Evolutionary conservation across 2,888 invertebrate species (phyloP), one percentile per base, ranked within the genome.

Genomic region (Nephrotoma appendiculata): DNA sequence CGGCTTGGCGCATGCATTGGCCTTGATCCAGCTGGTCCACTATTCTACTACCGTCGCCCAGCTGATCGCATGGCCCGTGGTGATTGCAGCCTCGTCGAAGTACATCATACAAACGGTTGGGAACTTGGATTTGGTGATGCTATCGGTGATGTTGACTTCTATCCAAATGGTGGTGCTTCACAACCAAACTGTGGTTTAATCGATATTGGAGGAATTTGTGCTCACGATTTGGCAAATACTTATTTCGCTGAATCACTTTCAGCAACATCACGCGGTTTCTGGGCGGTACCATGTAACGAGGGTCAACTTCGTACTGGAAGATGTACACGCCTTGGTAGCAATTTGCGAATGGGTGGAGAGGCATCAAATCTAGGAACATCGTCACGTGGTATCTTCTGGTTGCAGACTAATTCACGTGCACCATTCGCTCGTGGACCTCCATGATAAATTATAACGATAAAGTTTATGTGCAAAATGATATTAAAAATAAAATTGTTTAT

Each of bases 121-220:
- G 88, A 88, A 0, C 88, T 91, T 41, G 92, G 92, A 0, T 89
- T 91, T 48, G 86, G 88, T 0, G 87, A 88, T 0, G 89, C 91
- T 0, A 89, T 92, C 0, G 92, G 92, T 12, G 89, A 89, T 41
- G 90, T 91, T 9, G 91, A 92, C 43, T 92, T 92, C 87, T 92
- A 91, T 87, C 91, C 91, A 0, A 92, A 92, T 86, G 91, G 89
- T 44, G 92, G 92, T 0, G 87, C 87, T 2, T 88, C 87, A 6
- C 92, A 92, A 88, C 91, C 91, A 86, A 92, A 92, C 87, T 91
- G 91, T 87, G 87, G 88, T 0, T 91, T 87, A 88, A 89, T 41
- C 0, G 89, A 89, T 43, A 0, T 87, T 0, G n/a, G 48, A 11
- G 87, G 86, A 19, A 89, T 88, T 86, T 85, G 91, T 87, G 90